Evolutionary conservation across 2,888 invertebrate species (phyloP).

Genomic region (Prosapia bicincta): DNA sequence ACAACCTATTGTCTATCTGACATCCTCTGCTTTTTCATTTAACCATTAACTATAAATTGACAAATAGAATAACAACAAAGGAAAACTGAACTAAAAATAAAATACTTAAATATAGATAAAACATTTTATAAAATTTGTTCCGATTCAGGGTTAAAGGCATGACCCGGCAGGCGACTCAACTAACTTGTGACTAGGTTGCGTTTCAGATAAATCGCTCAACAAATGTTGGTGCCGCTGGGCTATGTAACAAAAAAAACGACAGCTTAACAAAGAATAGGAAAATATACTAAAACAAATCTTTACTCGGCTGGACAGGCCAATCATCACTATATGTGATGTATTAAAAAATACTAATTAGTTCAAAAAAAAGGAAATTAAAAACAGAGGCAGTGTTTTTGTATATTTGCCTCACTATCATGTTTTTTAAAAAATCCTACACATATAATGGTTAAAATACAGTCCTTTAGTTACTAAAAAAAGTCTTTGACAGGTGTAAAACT

Average conservation of each 20-base stretch:
- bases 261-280: constrained; percentile 36
- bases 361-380: constrained; percentile 22
- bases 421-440: constrained; percentile 10
- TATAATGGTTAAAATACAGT: constrained; percentile 26
- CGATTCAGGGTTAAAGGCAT: constrained; percentile 34
- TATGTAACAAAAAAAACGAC: constrained; percentile 33
- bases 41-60: constrained; percentile 30
- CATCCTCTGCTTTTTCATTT: constrained; percentile 16
- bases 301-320: constrained; percentile 4
- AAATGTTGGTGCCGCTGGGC: constrained; percentile 38
- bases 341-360: constrained; percentile 26
- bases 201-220: constrained; percentile 35
- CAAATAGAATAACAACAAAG: constrained; percentile 39
- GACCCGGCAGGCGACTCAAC: constrained; percentile 37
- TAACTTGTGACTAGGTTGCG: constrained; percentile 39
- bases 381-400: constrained; percentile 13
- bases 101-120: constrained; percentile 36
- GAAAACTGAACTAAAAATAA: constrained; percentile 37
- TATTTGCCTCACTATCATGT: constrained; percentile 21
- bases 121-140: constrained; percentile 38
- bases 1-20: constrained; percentile 17
- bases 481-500: constrained; percentile 7
- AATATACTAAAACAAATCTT: constrained; percentile 31
- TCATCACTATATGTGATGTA: constrained; percentile 26
- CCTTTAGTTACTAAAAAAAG: constrained; percentile 17